Base-by-base conservation (phyloP, 1,140 invertebrate genomes). In the Adoxophyes honmai region DNA sequence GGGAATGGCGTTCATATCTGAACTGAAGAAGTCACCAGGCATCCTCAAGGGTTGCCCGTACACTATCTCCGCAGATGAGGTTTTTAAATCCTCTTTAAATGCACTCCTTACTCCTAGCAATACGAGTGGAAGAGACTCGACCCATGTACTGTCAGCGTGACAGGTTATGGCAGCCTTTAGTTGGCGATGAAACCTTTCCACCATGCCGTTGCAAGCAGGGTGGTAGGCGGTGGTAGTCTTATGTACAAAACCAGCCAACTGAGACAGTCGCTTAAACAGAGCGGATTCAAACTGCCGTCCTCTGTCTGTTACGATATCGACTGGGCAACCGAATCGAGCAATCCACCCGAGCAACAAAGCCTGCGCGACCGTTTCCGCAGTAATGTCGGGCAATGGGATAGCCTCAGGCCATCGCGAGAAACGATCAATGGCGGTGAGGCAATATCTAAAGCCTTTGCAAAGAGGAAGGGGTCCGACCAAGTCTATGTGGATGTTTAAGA, bases 381-480 rank as follows among this genome's bases (percentile, higher is more conserved):
- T 66, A 0, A 82, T 86, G 36, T 90, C 79, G 4, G 57, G 11
- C 0, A 90, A 39, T 1, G 89, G 89, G 4, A 81, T 57, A 1
- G 78, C 78, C 67, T 89, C 88, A 0, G 80, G 83, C 86, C 85
- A 91, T 9, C 83, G 60, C 1, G 90, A 87, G 58, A 77, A 90
- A 11, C 78, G 54, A 55, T 91, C 89, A 0, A 90, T 80, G 1
- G 69, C 63, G 0, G 90, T 91, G 0, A 91, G 59, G 4, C 75
- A 65, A 57, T 89, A 88, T 3, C 63, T 11, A 60, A 54, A 67
- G 3, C 73, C 82, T n/a, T 80, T 35, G 6, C 28, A 66, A 10
- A 44, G 0, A 9, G 60, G 60, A 1, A 62, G 36, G 0, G 60
- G 60, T 1, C 60, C 60, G 0, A 62, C 39, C 0, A 57, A 3